A percentile compares a stretch with the other conserved stretches of the same genome.
Evolutionary conservation across 1,140 invertebrate genomes (phyloP).

Genomic region (Drusus annulatus): DNA sequence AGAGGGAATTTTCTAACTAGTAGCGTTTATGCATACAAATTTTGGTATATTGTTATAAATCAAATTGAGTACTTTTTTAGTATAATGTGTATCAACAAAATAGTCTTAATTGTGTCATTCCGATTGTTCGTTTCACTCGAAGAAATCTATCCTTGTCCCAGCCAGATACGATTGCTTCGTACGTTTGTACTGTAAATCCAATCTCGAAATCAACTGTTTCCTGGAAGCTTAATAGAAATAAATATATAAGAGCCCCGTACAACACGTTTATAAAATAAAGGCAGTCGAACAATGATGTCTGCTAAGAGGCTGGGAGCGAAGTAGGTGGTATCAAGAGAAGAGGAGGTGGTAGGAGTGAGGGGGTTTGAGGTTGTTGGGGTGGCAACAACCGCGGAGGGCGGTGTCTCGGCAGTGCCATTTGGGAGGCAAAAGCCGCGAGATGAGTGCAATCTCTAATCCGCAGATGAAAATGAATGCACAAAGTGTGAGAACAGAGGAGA

Average conservation of each 20-base stretch:
- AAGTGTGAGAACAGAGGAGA: constrained; percentile 19
- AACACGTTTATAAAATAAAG: constrained; percentile 55
- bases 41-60: no score
- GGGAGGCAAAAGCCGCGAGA: constrained; percentile 55
- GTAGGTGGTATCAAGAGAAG: neutral
- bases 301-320: constrained; percentile 5
- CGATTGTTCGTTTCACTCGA: no score
- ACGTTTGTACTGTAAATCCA: no score
- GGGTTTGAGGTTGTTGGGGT: neutral
- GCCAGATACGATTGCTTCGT: no score
- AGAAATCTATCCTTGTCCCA: no score
- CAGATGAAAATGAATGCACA: constrained; percentile 57
- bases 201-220: neutral
- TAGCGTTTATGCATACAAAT: no score
- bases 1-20: no score
- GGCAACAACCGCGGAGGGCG: neutral
- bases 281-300: constrained; percentile 54
- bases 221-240: neutral
- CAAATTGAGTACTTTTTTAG: no score
- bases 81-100: no score
- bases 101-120: no score
- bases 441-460: constrained; percentile 60
- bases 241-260: constrained; percentile 38
- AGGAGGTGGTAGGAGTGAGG: neutral
- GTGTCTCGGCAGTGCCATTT: constrained; percentile 53